A percentile compares a stretch with the other conserved stretches of the same genome.
Conservation (phyloP, 1,140 invertebrate species). For the Eumaeus atala region DNA sequence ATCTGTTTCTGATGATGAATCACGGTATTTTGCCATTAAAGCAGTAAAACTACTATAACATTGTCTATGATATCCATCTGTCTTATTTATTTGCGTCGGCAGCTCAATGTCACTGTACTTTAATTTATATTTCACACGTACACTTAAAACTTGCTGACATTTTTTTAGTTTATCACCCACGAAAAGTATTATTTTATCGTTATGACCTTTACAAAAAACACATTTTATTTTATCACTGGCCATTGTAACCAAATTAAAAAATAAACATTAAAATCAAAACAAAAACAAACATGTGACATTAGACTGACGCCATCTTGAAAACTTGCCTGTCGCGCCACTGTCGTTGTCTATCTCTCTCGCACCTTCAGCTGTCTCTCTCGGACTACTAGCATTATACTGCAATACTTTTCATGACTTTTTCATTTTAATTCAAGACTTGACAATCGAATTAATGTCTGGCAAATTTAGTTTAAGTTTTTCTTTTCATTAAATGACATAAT, state of each 20-base stretch:
- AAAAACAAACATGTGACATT: constrained; percentile 9
- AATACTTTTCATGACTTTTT: no score
- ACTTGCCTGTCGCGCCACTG: constrained; percentile 11
- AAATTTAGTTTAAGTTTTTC: no score
- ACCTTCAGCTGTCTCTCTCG: neutral
- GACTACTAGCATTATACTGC: no score
- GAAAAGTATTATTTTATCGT: constrained; percentile 19
- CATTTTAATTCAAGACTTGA: no score
- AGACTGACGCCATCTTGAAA: constrained; percentile 15
- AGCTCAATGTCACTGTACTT: constrained; percentile 13
- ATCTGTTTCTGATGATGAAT: constrained; percentile 19
- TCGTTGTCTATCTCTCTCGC: constrained; percentile 16
- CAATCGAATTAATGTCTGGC: no score
- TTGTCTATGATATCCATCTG: constrained; percentile 23
- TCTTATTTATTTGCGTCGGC: constrained; percentile 15
- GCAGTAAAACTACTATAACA: constrained; percentile 23
- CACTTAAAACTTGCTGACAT: constrained; percentile 17
- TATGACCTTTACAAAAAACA: constrained; percentile 18
- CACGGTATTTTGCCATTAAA: constrained; percentile 24
- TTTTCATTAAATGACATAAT: no score
- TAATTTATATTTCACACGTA: constrained; percentile 16
- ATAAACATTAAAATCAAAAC: constrained; percentile 13
- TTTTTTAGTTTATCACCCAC: constrained; percentile 18
- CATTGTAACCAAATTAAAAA: constrained; percentile 8
- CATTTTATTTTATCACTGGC: constrained; percentile 21